Evolutionary conservation across 2,888 invertebrate genomes (phyloP).

Genomic region (Torymus auratus): DNA sequence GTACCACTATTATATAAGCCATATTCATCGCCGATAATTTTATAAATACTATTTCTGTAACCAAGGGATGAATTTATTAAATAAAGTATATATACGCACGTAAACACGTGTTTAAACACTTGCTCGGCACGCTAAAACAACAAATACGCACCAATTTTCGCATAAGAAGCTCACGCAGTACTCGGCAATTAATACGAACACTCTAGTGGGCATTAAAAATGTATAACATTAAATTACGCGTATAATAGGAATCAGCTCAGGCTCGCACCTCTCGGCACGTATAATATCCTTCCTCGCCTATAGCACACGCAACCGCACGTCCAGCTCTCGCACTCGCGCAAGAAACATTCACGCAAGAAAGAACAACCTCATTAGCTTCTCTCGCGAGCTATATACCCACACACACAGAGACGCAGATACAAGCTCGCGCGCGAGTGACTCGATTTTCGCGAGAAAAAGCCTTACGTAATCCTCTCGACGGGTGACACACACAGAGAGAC

Average conservation of each 20-base stretch:
- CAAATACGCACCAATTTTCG: too few relatives aligned
- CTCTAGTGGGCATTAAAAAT: constrained; percentile 6
- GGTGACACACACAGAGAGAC: too few relatives aligned
- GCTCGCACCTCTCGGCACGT: neutral
- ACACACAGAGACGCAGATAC: neutral
- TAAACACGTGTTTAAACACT: too few relatives aligned
- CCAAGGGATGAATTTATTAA: too few relatives aligned
- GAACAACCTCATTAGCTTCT: neutral
- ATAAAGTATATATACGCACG: too few relatives aligned
- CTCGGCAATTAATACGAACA: neutral
- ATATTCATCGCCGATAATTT: neutral
- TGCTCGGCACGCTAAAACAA: too few relatives aligned
- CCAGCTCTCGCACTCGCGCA: neutral
- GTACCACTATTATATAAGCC: too few relatives aligned
- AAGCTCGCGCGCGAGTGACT: constrained; percentile 11
- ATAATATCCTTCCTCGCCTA: constrained; percentile 13
- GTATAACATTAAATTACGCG: constrained; percentile 17
- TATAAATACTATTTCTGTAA: too few relatives aligned
- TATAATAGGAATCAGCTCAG: neutral
- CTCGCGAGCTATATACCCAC: neutral
- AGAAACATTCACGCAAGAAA: constrained; percentile 26
- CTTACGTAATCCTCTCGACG: constrained; percentile 27
- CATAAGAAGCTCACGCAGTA: neutral
- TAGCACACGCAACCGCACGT: neutral
- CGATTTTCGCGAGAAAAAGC: constrained; percentile 49